Percentiles rank a stretch among this genome's conserved stretches.
phyloP scores from a whole-genome alignment of 2,888 invertebrate species.

The Ischnura elegans region DNA sequence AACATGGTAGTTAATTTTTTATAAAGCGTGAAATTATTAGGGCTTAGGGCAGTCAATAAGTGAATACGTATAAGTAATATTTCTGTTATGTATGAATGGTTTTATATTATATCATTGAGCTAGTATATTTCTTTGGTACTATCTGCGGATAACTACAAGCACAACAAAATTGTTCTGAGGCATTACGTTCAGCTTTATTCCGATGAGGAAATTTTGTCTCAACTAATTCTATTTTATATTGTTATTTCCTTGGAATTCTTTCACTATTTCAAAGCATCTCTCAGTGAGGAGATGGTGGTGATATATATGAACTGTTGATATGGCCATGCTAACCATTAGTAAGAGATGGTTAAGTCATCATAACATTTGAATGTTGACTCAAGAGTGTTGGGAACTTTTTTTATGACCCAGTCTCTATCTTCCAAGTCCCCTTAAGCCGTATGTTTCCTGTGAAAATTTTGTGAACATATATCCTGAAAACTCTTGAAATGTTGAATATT shows the following conservation, averaged over 20 bases:
- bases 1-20: slow-evolving; percentile 18
- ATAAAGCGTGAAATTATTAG: slow-evolving; percentile 15
- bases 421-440: slow-evolving; percentile 55
- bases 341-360: slow-evolving; percentile 52
- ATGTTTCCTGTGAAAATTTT: slow-evolving; percentile 66
- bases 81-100: neutral
- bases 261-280: slow-evolving; percentile 50
- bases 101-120: neutral
- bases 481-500: slow-evolving; percentile 68
- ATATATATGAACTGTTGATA: slow-evolving; percentile 61
- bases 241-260: slow-evolving; percentile 20
- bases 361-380: slow-evolving; percentile 62
- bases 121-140: neutral
- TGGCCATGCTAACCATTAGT: slow-evolving; percentile 52
- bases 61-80: neutral
- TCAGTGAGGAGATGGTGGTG: slow-evolving; percentile 58
- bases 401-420: slow-evolving; percentile 61
- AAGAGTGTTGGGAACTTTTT: slow-evolving; percentile 60
- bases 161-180: slow-evolving; percentile 10
- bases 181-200: slow-evolving; percentile 2
- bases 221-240: slow-evolving; percentile 10
- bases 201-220: neutral
- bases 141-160: neutral
- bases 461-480: slow-evolving; percentile 65
- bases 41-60: neutral